Evolutionary conservation across 1,140 invertebrate genomes (phyloP).

Genomic region (Psilanteris sp.): DNA sequence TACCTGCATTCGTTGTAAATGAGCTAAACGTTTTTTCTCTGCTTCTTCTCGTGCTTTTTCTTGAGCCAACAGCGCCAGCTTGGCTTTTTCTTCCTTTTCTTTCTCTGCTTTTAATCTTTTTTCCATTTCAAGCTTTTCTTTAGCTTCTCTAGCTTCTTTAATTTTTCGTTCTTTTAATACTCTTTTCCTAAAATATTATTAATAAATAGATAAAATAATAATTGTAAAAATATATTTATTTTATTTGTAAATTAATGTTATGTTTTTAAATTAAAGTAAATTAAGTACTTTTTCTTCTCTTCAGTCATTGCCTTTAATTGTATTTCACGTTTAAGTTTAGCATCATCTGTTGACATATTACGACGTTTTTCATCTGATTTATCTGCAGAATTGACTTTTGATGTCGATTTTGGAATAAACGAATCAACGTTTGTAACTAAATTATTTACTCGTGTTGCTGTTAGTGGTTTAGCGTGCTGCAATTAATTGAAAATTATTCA

Average conservation of each 20-base stretch:
- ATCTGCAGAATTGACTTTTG: slow-evolving; percentile 67
- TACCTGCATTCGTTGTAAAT: slow-evolving; percentile 69
- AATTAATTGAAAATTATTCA: too few relatives aligned
- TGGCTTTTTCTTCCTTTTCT: slow-evolving; percentile 77
- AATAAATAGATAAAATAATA: slow-evolving; percentile 3
- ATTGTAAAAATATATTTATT: too few relatives aligned
- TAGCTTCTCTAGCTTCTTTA: slow-evolving; percentile 80
- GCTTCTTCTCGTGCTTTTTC: slow-evolving; percentile 74
- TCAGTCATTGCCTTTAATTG: slow-evolving; percentile 76
- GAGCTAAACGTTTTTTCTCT: slow-evolving; percentile 71
- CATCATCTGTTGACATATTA: slow-evolving; percentile 70
- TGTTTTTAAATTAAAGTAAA: too few relatives aligned
- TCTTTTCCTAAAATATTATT: slow-evolving; percentile 72
- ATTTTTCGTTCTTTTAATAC: slow-evolving; percentile 82
- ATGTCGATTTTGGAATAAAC: slow-evolving; percentile 66
- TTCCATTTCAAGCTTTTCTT: slow-evolving; percentile 77
- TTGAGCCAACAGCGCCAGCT: slow-evolving; percentile 64
- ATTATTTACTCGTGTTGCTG: slow-evolving; percentile 65
- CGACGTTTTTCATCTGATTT: slow-evolving; percentile 70
- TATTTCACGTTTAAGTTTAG: slow-evolving; percentile 75
- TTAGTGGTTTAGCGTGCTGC: slow-evolving; percentile 68
- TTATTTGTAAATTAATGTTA: background rate
- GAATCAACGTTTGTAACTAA: slow-evolving; percentile 70
- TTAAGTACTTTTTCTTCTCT: slow-evolving; percentile 81
- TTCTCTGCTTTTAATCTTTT: slow-evolving; percentile 75